Evolutionary conservation across 2,888 invertebrate genomes (phyloP).

Genomic region (Oligia strigilis): DNA sequence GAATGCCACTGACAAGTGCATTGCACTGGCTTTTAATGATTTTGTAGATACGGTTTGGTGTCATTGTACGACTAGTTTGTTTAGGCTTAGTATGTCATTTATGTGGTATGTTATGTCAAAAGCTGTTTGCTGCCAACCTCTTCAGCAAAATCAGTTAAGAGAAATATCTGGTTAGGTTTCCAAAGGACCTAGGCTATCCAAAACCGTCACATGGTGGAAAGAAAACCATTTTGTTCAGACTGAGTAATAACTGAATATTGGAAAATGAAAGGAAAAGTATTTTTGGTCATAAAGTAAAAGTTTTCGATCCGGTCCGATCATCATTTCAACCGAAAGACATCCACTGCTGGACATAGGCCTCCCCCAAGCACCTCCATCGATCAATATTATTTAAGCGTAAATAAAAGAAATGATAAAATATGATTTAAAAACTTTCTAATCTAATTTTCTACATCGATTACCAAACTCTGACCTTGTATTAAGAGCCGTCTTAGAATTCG

Average conservation of each 20-base stretch:
- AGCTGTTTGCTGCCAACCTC: background rate
- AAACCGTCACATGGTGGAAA: background rate
- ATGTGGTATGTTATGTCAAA: background rate
- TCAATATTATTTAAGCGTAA: background rate
- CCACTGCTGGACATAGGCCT: too few species aligned
- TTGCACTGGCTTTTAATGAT: conserved; percentile 61
- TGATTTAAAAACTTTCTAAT: conserved; percentile 20
- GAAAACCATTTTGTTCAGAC: background rate
- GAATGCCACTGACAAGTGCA: conserved; percentile 66
- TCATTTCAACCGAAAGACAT: too few species aligned
- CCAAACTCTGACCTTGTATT: conserved; percentile 26
- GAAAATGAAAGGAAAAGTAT: background rate
- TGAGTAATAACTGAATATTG: background rate
- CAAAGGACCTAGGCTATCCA: background rate
- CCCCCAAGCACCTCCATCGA: too few species aligned
- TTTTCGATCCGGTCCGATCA: background rate
- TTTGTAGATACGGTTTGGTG: conserved; percentile 35
- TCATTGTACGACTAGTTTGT: conserved; percentile 31
- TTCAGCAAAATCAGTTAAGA: background rate
- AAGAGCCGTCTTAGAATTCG: conserved; percentile 28
- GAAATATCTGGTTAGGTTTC: background rate
- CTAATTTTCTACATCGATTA: conserved; percentile 24
- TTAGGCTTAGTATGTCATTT: conserved; percentile 11
- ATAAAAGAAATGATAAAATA: conserved; percentile 10
- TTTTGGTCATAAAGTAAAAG: conserved; percentile 21